Evolutionary conservation across 2,797 vertebrate species (phyloP), one percentile per base, ranked within the genome.

Genomic region (Cynodonichthys magdalenae): DNA sequence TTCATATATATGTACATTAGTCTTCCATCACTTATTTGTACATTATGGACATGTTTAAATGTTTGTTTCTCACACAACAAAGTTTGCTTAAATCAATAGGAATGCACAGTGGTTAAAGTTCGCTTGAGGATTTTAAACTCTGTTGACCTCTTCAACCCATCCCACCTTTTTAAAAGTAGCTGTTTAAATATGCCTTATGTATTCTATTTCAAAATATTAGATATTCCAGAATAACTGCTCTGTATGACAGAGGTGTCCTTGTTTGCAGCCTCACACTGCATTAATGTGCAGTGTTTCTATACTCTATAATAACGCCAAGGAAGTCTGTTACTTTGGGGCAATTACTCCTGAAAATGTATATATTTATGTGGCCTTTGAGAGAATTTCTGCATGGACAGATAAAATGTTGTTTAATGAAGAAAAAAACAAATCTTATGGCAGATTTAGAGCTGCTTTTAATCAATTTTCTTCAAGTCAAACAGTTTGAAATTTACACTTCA

Each of bases 81-180:
- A 82, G 82, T 89, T 88, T 80, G 75, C 76, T 71, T 46, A 77
- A 83, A 89, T 91, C 85, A 83, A 80, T 77, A 71, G 82, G 88
- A 93, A 90, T 87, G 86, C 77, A 53, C 64, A 31, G 47, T 60
- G 81, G 84, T 79, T 86, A 90, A 88, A 89, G 89, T 92, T 92
- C 86, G 89, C 75, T 6, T 46, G 56, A 86, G 80, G 88, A 81
- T 88, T 83, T 90, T 20, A 36, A 59, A 4, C 45, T 34, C 14
- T 9, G 19, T 18, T 48, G 77, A 79, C 80, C 69, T 63, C 67
- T 11, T 24, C 74, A 75, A 69, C 67, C 62, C 66, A 4, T 66
- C 59, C 53, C 48, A 51, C 74, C 63, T 29, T 29, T 66, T 52
- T 53, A 14, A 15, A 56, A 59, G 52, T 15, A 28, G 51, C 45